Percentiles rank a stretch among this genome's conserved stretches.
Conservation (phyloP, 2,888 invertebrate genomes). For the Brenthis daphne region DNA sequence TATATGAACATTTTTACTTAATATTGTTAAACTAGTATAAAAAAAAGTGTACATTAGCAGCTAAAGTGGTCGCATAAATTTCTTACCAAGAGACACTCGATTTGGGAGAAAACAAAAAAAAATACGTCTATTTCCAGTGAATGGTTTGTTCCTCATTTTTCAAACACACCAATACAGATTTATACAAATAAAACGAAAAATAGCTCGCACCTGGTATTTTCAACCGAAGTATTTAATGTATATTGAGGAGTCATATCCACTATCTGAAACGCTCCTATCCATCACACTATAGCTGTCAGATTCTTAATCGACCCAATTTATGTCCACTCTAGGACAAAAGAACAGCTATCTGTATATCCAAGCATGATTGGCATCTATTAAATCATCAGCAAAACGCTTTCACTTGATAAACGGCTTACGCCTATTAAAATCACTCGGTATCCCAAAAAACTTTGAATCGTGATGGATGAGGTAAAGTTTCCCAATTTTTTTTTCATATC, state of each 20-base stretch:
- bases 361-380: slow-evolving; percentile 39
- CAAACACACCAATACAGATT: no score
- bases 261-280: slow-evolving; percentile 12
- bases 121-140: not conserved
- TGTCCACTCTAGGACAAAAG: slow-evolving; percentile 30
- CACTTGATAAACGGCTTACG: slow-evolving; percentile 40
- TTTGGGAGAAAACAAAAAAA: not conserved
- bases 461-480: slow-evolving; percentile 48
- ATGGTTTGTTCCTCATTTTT: no score
- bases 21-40: no score
- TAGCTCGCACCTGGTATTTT: no score
- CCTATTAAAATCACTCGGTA: slow-evolving; percentile 45
- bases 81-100: not conserved
- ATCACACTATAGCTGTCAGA: slow-evolving; percentile 28
- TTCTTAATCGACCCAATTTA: slow-evolving; percentile 31
- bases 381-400: slow-evolving; percentile 38
- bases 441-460: slow-evolving; percentile 44
- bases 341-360: slow-evolving; percentile 36
- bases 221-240: not conserved
- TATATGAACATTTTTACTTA: no score
- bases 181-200: no score
- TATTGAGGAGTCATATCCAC: not conserved
- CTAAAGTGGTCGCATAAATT: no score
- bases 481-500: slow-evolving; percentile 43
- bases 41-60: no score